These are phyloP conservation scores for Clepsis dumicolana DNA, from an alignment of 2,888 invertebrate species.

Conservation along the genomic window DNA sequence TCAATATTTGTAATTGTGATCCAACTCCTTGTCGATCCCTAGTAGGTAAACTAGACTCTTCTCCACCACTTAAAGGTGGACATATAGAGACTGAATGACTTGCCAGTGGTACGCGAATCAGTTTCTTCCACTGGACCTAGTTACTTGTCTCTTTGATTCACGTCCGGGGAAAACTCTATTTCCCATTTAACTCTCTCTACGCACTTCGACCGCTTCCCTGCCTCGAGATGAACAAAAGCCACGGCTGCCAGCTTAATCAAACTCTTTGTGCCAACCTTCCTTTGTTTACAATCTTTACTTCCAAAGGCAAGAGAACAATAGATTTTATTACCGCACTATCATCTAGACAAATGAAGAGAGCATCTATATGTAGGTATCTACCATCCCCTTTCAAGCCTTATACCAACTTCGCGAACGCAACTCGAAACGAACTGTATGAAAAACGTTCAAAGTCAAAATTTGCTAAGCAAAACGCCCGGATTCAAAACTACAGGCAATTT, in stretches of 20 bases:
- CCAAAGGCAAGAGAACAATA: conserved; percentile 61
- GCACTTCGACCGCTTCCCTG: too few relatives aligned
- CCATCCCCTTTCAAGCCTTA: conserved; percentile 74
- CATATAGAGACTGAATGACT: too few relatives aligned
- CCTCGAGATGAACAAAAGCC: neutral
- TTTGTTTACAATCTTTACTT: conserved; percentile 40
- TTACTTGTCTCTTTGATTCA: too few relatives aligned
- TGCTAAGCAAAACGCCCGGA: conserved; percentile 62
- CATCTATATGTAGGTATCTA: conserved; percentile 76
- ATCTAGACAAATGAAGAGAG: conserved; percentile 83
- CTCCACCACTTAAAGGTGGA: too few relatives aligned
- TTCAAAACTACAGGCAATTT: conserved; percentile 77
- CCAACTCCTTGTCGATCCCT: too few relatives aligned
- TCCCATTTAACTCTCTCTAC: neutral
- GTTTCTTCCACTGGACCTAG: too few relatives aligned
- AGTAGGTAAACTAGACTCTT: too few relatives aligned
- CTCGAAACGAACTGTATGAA: conserved; percentile 60
- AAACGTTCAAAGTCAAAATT: conserved; percentile 67
- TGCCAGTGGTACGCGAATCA: too few relatives aligned
- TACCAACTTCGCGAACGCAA: conserved; percentile 62
- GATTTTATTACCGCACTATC: conserved; percentile 75
- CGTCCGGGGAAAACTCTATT: too few relatives aligned
- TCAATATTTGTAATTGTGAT: too few relatives aligned
- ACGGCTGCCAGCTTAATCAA: conserved; percentile 28
- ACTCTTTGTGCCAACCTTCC: conserved; percentile 40